Evolutionary conservation across 2,888 invertebrate species (phyloP).

Genomic region (Stenoptilia bipunctidactyla): DNA sequence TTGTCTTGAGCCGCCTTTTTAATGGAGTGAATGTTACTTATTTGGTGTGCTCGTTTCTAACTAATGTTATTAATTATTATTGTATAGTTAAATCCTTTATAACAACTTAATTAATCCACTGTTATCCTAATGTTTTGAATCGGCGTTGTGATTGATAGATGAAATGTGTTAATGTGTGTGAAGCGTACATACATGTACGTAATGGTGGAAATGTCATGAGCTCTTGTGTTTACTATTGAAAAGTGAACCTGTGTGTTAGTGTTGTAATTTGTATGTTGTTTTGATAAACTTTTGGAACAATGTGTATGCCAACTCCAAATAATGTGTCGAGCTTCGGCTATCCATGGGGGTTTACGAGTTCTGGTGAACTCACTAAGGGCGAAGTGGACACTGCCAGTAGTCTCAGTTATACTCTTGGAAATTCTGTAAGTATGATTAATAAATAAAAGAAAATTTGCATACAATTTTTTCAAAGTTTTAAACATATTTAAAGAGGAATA

Average conservation of each 20-base stretch:
- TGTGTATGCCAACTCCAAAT: conserved; percentile 70
- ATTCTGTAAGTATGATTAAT: conserved; percentile 50
- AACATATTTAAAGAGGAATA: too few species aligned
- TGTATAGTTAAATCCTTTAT: too few species aligned
- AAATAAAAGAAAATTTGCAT: too few species aligned
- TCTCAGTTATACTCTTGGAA: conserved; percentile 62
- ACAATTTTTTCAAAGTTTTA: too few species aligned
- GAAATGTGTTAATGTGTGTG: conserved; percentile 61
- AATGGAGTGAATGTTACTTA: conserved; percentile 40
- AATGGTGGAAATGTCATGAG: conserved; percentile 67
- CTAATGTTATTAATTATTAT: neutral
- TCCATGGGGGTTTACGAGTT: conserved; percentile 64
- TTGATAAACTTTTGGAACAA: conserved; percentile 22
- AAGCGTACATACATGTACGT: conserved; percentile 62
- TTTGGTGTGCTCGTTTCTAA: conserved; percentile 3
- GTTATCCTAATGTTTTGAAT: conserved; percentile 19
- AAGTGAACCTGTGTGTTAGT: conserved; percentile 57
- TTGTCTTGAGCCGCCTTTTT: conserved; percentile 57
- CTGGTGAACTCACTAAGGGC: conserved; percentile 60
- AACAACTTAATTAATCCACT: too few species aligned
- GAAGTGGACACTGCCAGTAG: conserved; percentile 66
- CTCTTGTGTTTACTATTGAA: conserved; percentile 59
- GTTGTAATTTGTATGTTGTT: conserved; percentile 34
- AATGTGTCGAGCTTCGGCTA: conserved; percentile 68
- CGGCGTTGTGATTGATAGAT: conserved; percentile 53